Evolutionary conservation across 2,888 invertebrate species (phyloP).

Genomic region (Athalia circularis): DNA sequence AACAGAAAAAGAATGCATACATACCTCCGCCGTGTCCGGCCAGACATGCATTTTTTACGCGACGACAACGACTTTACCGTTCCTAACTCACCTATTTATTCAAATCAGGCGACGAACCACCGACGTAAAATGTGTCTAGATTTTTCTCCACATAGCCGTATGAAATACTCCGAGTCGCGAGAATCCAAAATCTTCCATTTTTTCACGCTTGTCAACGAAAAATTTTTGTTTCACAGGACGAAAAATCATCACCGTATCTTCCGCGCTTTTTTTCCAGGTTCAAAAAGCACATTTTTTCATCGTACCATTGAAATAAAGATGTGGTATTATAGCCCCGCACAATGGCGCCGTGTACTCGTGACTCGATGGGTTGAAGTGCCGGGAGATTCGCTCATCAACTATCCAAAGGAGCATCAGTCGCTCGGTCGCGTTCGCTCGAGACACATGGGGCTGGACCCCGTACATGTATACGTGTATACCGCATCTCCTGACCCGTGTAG

Average conservation of each 20-base stretch:
- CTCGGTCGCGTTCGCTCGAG: neutral
- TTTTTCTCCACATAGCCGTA: no score
- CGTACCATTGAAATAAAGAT: neutral
- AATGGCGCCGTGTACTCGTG: neutral
- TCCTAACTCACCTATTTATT: neutral
- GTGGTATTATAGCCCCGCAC: neutral
- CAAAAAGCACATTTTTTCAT: neutral
- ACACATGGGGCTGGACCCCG: neutral
- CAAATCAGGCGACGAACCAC: neutral
- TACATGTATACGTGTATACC: no score
- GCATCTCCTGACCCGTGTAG: no score
- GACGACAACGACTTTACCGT: neutral
- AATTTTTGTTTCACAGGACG: no score
- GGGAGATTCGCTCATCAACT: slow-evolving; percentile 3
- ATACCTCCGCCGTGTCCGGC: neutral
- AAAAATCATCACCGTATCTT: neutral
- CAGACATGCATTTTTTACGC: slow-evolving; percentile 6
- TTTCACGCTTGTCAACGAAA: neutral
- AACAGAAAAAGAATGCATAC: no score
- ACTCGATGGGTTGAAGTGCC: neutral
- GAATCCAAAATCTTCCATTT: no score
- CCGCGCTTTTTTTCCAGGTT: neutral
- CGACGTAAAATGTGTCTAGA: no score
- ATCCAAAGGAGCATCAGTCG: neutral
- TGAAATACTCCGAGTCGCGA: no score